phyloP scores from a whole-genome alignment of 2,797 vertebrate species.

The Coendou prehensilis region DNA sequence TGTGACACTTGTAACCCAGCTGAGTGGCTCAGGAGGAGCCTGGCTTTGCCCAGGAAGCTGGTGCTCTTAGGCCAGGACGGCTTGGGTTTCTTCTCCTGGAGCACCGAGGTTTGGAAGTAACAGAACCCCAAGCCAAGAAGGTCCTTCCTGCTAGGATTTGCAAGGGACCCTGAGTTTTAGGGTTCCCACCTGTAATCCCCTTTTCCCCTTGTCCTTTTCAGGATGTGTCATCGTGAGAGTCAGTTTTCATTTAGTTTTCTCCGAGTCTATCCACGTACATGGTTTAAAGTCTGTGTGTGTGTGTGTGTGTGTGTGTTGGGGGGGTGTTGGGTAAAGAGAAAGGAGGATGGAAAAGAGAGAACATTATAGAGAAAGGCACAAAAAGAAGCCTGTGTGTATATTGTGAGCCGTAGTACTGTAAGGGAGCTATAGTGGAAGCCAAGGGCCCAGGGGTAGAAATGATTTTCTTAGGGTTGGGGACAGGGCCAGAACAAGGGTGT shows the following conservation, averaged over 20 bases:
- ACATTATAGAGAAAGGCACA: not conserved
- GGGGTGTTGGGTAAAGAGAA: no score
- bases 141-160: not conserved
- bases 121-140: not conserved
- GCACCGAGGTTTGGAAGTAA: not conserved
- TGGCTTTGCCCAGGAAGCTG: not conserved
- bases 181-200: not conserved
- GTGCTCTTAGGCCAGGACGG: not conserved
- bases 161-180: not conserved
- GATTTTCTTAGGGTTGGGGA: not conserved
- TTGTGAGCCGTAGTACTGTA: accelerated
- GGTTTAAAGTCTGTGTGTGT: not conserved
- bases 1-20: conserved; percentile 65
- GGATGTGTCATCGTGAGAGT: not conserved
- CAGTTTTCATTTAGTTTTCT: not conserved
- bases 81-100: not conserved
- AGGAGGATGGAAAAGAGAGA: not conserved
- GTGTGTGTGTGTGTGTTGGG: not conserved
- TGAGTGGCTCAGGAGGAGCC: not conserved
- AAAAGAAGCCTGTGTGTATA: accelerated
- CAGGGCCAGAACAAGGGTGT: not conserved
- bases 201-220: not conserved
- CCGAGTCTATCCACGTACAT: not conserved
- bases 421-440: accelerated
- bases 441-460: not conserved